Evolutionary conservation across 2,113 vertebrate genomes (phyloP), one percentile per base, ranked within the genome.

Genomic region (Atlantisia rogersi): DNA sequence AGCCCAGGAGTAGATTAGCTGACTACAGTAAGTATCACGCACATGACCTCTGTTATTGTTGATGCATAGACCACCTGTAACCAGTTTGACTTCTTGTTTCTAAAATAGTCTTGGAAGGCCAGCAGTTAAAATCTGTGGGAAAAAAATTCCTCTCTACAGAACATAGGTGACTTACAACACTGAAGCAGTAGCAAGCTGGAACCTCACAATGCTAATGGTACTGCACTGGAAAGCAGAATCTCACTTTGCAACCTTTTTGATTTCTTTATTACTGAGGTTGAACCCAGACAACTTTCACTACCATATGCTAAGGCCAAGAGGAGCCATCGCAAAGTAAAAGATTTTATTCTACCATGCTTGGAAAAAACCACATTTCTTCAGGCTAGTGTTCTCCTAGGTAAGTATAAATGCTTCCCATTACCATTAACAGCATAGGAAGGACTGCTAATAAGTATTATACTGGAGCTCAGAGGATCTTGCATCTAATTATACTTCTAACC

Each of bases 391-490:
- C 92, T 74, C 64, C 69, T 75, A 82, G 76, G 39, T 86, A 81
- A 89, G 86, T 91, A 70, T 78, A 92, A 90, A 94, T 92, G 88
- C 55, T 73, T 94, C 40, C 76, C 44, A 60, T 84, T 89, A 81
- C 65, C 65, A 88, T 90, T 92, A 96, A 87, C 31, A 50, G 55
- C 56, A 48, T 16, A 78, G 77, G 91, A 92, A 92, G 56, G 80
- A 91, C 60, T 90, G 55, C 76, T 95, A 94, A 74, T 94, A 96
- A 93, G 84, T 88, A 94, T 94, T 86, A 95, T 79, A 59, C 63
- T 77, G 53, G 82, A 93, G 86, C 75, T 80, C 88, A 40, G 46
- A 88, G 92, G 68, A 92, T 92, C 59, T 81, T 94, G 92, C 63
- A 79, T 90, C 60, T 94, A 94, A 94, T 92, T 95, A 94, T 78